These are phyloP conservation scores for Drosophila lini DNA, from an alignment of 1,140 invertebrate genomes.

Conservation along the genomic window DNA sequence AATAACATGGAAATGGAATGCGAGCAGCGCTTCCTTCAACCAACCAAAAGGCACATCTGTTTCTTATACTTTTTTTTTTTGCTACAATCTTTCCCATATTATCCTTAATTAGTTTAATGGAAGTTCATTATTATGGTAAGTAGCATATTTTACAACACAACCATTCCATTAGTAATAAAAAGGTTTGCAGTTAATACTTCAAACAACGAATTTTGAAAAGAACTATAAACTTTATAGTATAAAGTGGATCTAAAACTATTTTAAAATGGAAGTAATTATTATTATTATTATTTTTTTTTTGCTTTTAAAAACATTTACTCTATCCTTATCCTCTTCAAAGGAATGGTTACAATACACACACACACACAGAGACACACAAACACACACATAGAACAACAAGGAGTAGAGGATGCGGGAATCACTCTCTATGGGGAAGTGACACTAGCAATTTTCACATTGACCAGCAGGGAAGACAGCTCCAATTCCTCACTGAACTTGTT, in stretches of 20 bases:
- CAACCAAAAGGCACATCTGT: slow-evolving; percentile 3
- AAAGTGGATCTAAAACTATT: background rate
- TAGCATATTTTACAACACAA: background rate
- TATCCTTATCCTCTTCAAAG: background rate
- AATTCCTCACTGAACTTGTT: slow-evolving; percentile 97
- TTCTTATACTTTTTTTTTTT: background rate
- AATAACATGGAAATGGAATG: slow-evolving; percentile 10
- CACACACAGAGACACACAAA: background rate
- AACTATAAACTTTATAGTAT: no score
- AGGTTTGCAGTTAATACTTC: background rate
- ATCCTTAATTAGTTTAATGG: background rate
- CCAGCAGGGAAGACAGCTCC: slow-evolving; percentile 95
- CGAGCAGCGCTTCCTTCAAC: background rate
- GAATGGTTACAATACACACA: slow-evolving; percentile 3
- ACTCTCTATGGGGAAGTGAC: slow-evolving; percentile 30
- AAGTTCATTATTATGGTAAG: background rate
- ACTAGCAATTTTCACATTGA: slow-evolving; percentile 87
- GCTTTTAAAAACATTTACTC: background rate
- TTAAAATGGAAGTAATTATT: background rate
- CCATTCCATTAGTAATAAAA: background rate
- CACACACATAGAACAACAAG: background rate
- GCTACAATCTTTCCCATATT: background rate
- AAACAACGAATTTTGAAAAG: background rate
- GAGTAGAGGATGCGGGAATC: background rate
- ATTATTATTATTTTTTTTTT: no score